A percentile compares a stretch with the other conserved stretches of the same genome.
These are phyloP conservation scores for Muricea muricata DNA, from an alignment of 92 coral and sea anemone species.

Conservation along the genomic window DNA sequence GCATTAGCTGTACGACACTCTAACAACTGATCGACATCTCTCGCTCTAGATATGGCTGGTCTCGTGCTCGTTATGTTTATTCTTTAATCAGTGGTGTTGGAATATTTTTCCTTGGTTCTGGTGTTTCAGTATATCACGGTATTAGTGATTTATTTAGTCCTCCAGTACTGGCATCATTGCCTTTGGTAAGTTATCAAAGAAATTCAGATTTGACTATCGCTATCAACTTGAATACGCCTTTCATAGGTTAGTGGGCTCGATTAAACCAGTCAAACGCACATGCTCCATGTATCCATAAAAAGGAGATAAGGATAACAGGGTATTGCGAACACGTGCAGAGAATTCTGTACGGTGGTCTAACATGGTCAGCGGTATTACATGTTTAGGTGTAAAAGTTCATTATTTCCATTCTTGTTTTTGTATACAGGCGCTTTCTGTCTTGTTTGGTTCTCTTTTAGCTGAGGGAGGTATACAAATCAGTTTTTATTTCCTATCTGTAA, in stretches of 20 bases:
- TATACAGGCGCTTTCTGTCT: constrained; percentile 83
- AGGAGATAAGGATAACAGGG: too few relatives aligned
- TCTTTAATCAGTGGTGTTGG: constrained; percentile 99
- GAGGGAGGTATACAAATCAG: constrained; percentile 86
- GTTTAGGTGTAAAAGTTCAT: background rate
- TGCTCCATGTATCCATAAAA: too few relatives aligned
- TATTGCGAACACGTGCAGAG: too few relatives aligned
- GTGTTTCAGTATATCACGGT: constrained; percentile 96
- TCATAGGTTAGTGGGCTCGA: too few relatives aligned
- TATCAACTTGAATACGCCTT: too few relatives aligned
- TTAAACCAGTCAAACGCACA: too few relatives aligned
- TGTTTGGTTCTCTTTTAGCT: constrained; percentile 92
- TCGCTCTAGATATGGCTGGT: constrained; percentile 90
- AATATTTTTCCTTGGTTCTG: constrained; percentile 98
- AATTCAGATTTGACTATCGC: too few relatives aligned
- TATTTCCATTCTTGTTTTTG: background rate
- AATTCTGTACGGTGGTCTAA: too few relatives aligned
- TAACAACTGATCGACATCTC: background rate
- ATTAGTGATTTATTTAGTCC: constrained; percentile 76
- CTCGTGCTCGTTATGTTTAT: constrained; percentile 95
- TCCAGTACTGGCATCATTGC: constrained; percentile 81
- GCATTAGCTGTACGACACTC: too few relatives aligned
- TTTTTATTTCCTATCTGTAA: too few relatives aligned
- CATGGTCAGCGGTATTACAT: too few relatives aligned
- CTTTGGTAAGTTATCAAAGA: constrained; percentile 73